These are phyloP conservation scores for Acanthosepion esculentum DNA, from an alignment of 2,888 invertebrate species.

Conservation along the genomic window DNA sequence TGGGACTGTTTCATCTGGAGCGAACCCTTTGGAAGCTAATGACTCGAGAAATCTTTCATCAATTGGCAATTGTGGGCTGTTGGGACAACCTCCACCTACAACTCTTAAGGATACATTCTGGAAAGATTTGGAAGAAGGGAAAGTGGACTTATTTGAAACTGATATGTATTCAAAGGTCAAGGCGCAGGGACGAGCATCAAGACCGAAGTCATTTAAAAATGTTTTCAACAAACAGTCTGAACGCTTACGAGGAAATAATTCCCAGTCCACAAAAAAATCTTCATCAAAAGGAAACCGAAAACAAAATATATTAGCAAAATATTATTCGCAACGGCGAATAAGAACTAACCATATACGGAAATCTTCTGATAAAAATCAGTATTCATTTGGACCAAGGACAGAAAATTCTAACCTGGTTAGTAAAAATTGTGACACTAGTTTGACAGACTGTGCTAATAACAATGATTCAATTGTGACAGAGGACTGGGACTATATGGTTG, in stretches of 20 bases:
- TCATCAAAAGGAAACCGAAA: slow-evolving; percentile 45
- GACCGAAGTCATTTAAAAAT: slow-evolving; percentile 55
- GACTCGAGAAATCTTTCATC: not conserved
- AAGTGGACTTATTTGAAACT: slow-evolving; percentile 71
- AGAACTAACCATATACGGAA: slow-evolving; percentile 43
- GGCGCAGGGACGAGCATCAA: slow-evolving; percentile 61
- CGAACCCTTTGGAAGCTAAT: not conserved
- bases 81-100: slow-evolving; percentile 51
- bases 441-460: not conserved
- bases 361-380: slow-evolving; percentile 40
- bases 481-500: slow-evolving; percentile 34
- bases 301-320: slow-evolving; percentile 46
- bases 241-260: slow-evolving; percentile 40
- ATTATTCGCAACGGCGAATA: slow-evolving; percentile 37
- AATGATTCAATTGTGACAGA: not conserved
- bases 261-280: slow-evolving; percentile 11
- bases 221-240: slow-evolving; percentile 48
- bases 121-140: slow-evolving; percentile 73
- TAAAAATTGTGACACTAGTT: slow-evolving; percentile 43
- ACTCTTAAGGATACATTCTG: slow-evolving; percentile 73
- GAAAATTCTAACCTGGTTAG: not conserved
- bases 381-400: slow-evolving; percentile 40
- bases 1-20: not conserved
- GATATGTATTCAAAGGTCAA: slow-evolving; percentile 75
- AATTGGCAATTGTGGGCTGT: not conserved